A percentile compares a stretch with the other conserved stretches of the same genome.
Conservation (phyloP, 2,113 vertebrate genomes). For the Gymnarchus niloticus region DNA sequence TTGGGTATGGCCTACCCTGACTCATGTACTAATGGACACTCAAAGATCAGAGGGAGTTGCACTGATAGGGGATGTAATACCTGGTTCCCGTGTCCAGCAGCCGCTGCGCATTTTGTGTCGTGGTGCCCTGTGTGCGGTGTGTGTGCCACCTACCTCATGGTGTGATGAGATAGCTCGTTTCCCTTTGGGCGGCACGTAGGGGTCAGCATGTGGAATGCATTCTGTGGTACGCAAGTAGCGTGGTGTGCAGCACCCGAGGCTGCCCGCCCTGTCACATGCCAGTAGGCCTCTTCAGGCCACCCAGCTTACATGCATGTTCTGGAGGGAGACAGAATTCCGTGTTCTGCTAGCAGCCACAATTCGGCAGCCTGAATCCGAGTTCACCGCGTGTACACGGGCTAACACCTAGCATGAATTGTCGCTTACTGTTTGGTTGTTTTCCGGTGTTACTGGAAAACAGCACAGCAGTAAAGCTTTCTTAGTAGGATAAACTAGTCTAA, state of each 20-base stretch:
- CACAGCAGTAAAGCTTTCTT: background rate
- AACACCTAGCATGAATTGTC: background rate
- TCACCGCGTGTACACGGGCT: background rate
- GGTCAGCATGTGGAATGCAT: background rate
- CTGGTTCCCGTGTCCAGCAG: background rate
- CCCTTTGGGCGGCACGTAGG: background rate
- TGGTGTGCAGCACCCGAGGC: no score
- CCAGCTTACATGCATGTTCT: background rate
- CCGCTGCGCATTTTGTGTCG: background rate
- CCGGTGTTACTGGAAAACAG: background rate
- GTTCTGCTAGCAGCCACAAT: background rate
- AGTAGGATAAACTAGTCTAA: background rate
- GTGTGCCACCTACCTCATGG: background rate
- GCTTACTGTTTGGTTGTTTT: background rate
- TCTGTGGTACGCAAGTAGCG: no score
- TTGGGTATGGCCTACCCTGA: background rate
- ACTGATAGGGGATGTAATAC: background rate
- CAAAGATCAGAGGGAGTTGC: background rate
- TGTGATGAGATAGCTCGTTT: background rate
- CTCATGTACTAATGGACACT: background rate
- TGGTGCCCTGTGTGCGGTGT: conserved; percentile 9
- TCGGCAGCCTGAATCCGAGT: background rate
- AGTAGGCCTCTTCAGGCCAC: background rate
- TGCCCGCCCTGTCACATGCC: background rate
- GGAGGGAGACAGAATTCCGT: background rate